Evolutionary conservation across 2,797 vertebrate genomes (phyloP).

Genomic region (Danio kyathit): DNA sequence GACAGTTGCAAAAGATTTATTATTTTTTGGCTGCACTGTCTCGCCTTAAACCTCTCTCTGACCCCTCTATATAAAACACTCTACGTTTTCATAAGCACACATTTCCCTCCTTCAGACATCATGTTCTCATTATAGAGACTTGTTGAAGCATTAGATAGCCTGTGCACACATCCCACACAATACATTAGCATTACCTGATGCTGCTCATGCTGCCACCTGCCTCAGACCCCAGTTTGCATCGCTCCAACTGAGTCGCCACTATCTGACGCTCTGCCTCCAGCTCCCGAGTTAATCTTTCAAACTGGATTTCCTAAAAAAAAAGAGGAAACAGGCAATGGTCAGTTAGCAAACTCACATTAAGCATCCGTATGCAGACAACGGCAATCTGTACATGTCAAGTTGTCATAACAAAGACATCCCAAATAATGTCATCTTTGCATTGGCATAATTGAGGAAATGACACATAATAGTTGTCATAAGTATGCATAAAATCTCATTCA

Average conservation of each 20-base stretch:
- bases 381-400: no score
- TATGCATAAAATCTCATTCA: no score
- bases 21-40: no score
- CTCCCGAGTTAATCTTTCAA: slow-evolving; percentile 97
- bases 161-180: slow-evolving; percentile 18
- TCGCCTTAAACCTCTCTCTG: background rate
- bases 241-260: slow-evolving; percentile 96
- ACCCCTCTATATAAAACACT: background rate
- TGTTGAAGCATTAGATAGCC: slow-evolving; percentile 31
- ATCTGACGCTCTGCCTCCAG: slow-evolving; percentile 98
- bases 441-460: no score
- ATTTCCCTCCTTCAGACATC: background rate
- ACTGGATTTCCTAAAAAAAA: slow-evolving; percentile 91
- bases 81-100: slow-evolving; percentile 1
- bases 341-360: slow-evolving; percentile 6
- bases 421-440: no score
- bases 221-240: slow-evolving; percentile 98
- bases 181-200: slow-evolving; percentile 85
- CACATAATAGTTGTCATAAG: no score
- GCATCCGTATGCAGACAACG: background rate
- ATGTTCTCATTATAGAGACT: background rate
- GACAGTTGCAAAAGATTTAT: no score
- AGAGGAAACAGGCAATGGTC: slow-evolving; percentile 27
- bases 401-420: no score
- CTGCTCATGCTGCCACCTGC: slow-evolving; percentile 98